Evolutionary conservation across 2,888 invertebrate species (phyloP), one percentile per base, ranked within the genome.

Genomic region (Branchipolynoe longqiensis): DNA sequence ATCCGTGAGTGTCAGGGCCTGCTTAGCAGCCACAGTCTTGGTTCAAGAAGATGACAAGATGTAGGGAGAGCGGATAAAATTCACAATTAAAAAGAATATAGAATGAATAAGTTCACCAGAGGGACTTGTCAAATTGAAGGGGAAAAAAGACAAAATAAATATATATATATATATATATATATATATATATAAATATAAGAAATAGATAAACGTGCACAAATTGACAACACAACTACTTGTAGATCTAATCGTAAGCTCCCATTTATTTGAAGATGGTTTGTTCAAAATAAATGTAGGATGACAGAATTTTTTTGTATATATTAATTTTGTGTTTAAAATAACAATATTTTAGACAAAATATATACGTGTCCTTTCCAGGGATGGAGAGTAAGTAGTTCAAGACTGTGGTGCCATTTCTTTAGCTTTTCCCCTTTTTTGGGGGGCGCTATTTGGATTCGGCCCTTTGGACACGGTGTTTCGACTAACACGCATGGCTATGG

Each of bases 151-250:
- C 31, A 4, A 62, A 28, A 28, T 62, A 31, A 28, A 62, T 62
- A 62, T 56, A n/a, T 62, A 25, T 3, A 62, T 62, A 62, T 56
- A 56, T 62, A 62, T 69, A 38, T 69, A 36, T 69, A 69, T n/a
- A 33, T 69, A 69, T 69, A 69, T 69, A 36, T n/a, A n/a, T n/a
- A n/a, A n/a, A n/a, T n/a, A n/a, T n/a, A n/a, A n/a, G n/a, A n/a
- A n/a, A n/a, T n/a, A n/a, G n/a, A n/a, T n/a, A n/a, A n/a, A 48
- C 69, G 38, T 69, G 69, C 69, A 69, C n/a, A 69, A 69, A 38
- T 69, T 36, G 69, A 69, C 69, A 69, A 69, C 69, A 69, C 2
- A 38, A 33, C 12, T 69, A 69, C 69, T 4, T 8, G 12, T 36
- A 36, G n/a, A 18, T 69, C 33, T n/a, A n/a, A n/a, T n/a, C n/a